Base-by-base conservation (phyloP, 2,113 vertebrate species). In the Chelonoidis abingdonii region DNA sequence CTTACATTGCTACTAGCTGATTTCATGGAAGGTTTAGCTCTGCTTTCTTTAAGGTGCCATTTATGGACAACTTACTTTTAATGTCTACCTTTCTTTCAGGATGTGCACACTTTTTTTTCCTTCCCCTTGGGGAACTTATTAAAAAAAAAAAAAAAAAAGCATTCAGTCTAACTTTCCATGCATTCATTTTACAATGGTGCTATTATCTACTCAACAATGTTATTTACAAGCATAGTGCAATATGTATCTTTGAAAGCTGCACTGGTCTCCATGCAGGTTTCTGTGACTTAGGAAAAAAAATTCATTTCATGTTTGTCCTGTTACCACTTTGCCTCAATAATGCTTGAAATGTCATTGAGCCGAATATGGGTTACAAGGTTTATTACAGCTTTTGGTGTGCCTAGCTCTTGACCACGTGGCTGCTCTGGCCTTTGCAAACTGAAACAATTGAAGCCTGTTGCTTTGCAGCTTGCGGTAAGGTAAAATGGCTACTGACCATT, bases 171-270 rank as follows among this genome's bases (percentile, higher is more conserved):
- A 92, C 89, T 24, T 89, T 83, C 94, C 93, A 85, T 6, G 17
- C 92, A 86, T 56, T 93, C 95, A 47, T 95, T 93, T 93, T 88
- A 90, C 96, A 95, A 87, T 2, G 97, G 98, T 98, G 98, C 98
- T 98, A 96, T 93, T 80, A 96, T 31, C 95, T 96, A 92, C 96
- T 94, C 89, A 91, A 87, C 83, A 22, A 93, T 80, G 89, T 89
- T 94, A 89, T 75, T 92, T 88, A 95, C 88, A 27, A 96, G 91
- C 93, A 89, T 97, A 98, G 98, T 98, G 98, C 98, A 98, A 98
- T 98, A 97, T 78, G 86, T 94, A 93, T 91, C 95, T 92, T 31
- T 92, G 89, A 92, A 88, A 41, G 76, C 83, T 5, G 95, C 92
- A 78, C 79, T 90, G 29, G 8, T 27, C 84, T 86, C 0, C 4